Base-by-base conservation (phyloP, 2,113 vertebrate species). In the Platysteira castanea region DNA sequence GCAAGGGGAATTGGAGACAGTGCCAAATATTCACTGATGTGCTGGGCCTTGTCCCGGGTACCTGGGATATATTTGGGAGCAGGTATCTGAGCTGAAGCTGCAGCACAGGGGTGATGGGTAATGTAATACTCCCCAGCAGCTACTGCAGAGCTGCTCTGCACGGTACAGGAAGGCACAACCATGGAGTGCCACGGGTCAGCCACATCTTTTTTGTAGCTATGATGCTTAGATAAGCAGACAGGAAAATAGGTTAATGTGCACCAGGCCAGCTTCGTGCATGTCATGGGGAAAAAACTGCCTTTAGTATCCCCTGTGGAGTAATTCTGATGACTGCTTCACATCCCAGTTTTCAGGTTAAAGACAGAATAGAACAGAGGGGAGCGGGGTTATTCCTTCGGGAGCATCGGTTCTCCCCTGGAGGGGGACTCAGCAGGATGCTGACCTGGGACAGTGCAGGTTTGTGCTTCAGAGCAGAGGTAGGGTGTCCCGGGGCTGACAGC, bases 101-200 rank as follows among this genome's bases (percentile, higher is more conserved):
- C 76, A 63, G 73, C 39, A 28, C 68, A 54, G 64, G 19, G 54
- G 23, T 20, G 47, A 10, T 50, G 47, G n/a, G 56, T 75, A 20
- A 53, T 2, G 7, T 28, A 22, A 67, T 56, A 39, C 59, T 57
- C 19, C 53, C 18, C 39, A 61, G 56, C 42, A 41, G 33, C 8
- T 11, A 7, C 42, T 46, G 42, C 54, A 35, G 68, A 53, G 76
- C 83, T 69, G 4, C 65, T 87, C 39, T 17, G 31, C 21, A 3
- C 0, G 0, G 27, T 33, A 5, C 20, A 21, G 64, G 39, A n/a
- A 31, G 69, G 37, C 53, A 22, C 64, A 74, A 11, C 53, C 67
- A 47, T 4, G 0, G 0, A 39, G 39, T 1, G 0, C 68, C 57
- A 13, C 52, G 24, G 73, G 19, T 95, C 64, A 60, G 26, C 46